phyloP scores from a whole-genome alignment of 2,888 invertebrate species.

The Cheilosia urbana region DNA sequence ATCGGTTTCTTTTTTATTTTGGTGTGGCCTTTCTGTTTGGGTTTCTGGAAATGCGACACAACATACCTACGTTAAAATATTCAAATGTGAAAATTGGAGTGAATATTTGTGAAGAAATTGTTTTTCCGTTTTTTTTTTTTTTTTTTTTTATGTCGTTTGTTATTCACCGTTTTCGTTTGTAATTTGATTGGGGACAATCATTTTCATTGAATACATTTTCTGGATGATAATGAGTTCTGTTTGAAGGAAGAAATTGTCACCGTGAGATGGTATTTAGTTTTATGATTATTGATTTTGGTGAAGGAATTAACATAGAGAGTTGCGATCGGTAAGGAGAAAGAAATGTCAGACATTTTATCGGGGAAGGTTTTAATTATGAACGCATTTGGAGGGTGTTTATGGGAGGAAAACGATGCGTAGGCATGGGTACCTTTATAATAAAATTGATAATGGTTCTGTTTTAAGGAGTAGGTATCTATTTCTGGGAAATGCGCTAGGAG shows the following conservation, averaged over 20 bases:
- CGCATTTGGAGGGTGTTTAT: constrained; percentile 36
- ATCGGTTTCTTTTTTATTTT: constrained; percentile 23
- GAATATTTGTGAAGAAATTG: constrained; percentile 69
- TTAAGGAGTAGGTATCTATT: constrained; percentile 13
- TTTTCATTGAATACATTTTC: constrained; percentile 67
- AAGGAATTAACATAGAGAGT: constrained; percentile 63
- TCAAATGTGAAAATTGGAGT: constrained; percentile 72
- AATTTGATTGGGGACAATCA: constrained; percentile 70
- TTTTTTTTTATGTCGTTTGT: not conserved
- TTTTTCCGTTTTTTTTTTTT: constrained; percentile 56
- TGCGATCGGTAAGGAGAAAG: constrained; percentile 37
- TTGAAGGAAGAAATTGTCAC: constrained; percentile 70
- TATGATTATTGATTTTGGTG: constrained; percentile 68
- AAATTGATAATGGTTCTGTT: constrained; percentile 41
- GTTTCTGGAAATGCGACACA: constrained; percentile 40
- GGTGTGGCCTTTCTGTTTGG: constrained; percentile 32
- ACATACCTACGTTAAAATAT: constrained; percentile 57
- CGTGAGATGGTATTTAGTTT: constrained; percentile 71
- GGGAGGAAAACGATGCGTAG: constrained; percentile 35
- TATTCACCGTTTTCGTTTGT: constrained; percentile 64
- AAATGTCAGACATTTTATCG: constrained; percentile 51
- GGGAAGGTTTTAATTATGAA: constrained; percentile 45
- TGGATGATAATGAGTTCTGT: constrained; percentile 60
- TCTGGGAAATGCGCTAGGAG: not conserved
- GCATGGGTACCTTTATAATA: not conserved